phyloP scores from a whole-genome alignment of 1,140 invertebrate species.

The Trialeurodes vaporariorum region DNA sequence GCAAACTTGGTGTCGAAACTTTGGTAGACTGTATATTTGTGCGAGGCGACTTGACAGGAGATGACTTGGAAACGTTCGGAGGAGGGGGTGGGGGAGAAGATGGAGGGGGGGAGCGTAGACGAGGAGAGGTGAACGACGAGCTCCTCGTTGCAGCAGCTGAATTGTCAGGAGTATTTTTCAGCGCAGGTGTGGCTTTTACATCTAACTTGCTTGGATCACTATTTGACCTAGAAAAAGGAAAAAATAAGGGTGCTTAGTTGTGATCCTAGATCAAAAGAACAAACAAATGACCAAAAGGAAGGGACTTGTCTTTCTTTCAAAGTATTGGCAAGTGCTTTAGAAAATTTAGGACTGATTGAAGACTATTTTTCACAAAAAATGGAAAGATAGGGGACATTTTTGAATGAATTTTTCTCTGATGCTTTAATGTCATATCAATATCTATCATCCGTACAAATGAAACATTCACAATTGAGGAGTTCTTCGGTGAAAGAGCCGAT shows the following conservation, averaged over 20 bases:
- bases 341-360: too few species aligned
- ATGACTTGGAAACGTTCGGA: conserved; percentile 1
- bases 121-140: conserved; percentile 33
- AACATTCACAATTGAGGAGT: too few species aligned
- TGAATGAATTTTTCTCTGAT: too few species aligned
- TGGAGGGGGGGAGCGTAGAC: conserved; percentile 37
- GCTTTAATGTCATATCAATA: too few species aligned
- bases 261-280: not conserved
- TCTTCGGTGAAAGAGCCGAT: too few species aligned
- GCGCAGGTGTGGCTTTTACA: conserved; percentile 10
- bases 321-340: too few species aligned
- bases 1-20: not conserved
- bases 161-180: conserved; percentile 16
- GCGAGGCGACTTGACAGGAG: not conserved
- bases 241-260: not conserved
- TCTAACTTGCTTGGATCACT: conserved; percentile 19
- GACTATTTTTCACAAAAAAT: too few species aligned
- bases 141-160: conserved; percentile 33
- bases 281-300: too few species aligned
- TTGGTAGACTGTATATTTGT: not conserved
- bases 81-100: conserved; percentile 40
- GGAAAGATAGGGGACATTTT: too few species aligned
- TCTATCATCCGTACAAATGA: too few species aligned
- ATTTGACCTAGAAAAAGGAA: conserved; percentile 17
- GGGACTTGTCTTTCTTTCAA: too few species aligned